These are phyloP conservation scores for Irena cyanogastra DNA, from an alignment of 2,113 vertebrate species.

Conservation along the genomic window DNA sequence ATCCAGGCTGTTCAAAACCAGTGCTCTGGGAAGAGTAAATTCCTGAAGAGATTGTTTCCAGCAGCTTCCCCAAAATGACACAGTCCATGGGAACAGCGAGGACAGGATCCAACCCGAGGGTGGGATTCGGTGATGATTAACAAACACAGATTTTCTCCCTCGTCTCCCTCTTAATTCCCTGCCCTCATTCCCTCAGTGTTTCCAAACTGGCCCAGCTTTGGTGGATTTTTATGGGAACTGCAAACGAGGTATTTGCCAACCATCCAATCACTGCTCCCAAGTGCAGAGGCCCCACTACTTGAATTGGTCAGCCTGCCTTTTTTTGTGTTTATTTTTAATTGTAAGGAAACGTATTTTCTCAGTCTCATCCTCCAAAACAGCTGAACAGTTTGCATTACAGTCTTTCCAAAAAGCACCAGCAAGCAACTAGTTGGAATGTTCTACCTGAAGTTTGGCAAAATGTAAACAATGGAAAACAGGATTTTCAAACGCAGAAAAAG, in stretches of 20 bases:
- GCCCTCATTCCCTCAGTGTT: neutral
- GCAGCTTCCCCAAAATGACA: neutral
- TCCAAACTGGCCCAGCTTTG: neutral
- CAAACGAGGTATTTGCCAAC: neutral
- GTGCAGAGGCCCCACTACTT: neutral
- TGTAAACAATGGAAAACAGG: fast-evolving
- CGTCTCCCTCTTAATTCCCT: neutral
- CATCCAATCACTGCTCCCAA: neutral
- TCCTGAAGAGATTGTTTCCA: neutral
- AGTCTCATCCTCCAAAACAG: neutral
- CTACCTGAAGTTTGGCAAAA: neutral
- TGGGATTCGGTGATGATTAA: neutral
- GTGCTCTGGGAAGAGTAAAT: neutral
- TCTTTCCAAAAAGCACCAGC: neutral
- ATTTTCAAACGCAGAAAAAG: neutral
- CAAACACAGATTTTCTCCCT: neutral
- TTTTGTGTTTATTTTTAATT: neutral
- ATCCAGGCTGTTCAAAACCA: neutral
- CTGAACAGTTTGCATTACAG: neutral
- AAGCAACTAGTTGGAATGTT: neutral
- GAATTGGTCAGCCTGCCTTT: neutral
- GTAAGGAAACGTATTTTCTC: neutral
- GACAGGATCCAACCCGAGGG: neutral
- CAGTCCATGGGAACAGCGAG: neutral
- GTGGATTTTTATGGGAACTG: neutral